A percentile compares a stretch with the other conserved stretches of the same genome.
Evolutionary conservation across 2,113 vertebrate genomes (phyloP).

Genomic region (Chaenogobius annularis): DNA sequence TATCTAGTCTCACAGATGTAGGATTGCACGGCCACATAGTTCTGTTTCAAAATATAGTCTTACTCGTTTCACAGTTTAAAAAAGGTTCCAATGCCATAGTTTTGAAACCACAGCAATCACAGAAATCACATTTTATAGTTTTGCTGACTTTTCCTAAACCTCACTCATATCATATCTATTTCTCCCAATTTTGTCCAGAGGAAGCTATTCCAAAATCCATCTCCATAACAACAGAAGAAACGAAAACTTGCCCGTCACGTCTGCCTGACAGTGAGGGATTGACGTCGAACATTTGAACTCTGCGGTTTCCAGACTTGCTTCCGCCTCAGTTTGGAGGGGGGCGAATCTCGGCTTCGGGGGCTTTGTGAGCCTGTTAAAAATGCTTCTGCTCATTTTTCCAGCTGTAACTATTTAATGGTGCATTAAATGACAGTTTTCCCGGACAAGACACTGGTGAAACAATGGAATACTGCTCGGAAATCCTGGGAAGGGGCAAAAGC

Average conservation of each 20-base stretch:
- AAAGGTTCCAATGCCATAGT: neutral
- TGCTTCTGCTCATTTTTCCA: conserved; percentile 76
- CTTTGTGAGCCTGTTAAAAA: conserved; percentile 74
- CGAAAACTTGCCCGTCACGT: conserved; percentile 34
- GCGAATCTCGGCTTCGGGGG: conserved; percentile 64
- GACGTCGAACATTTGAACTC: conserved; percentile 58
- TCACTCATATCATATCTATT: conserved; percentile 23
- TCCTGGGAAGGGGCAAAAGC: conserved; percentile 66
- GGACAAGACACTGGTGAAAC: conserved; percentile 61
- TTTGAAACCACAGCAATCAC: neutral
- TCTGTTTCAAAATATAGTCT: no score
- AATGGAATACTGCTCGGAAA: conserved; percentile 66
- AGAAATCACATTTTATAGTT: neutral
- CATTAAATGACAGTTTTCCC: conserved; percentile 68
- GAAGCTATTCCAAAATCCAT: conserved; percentile 44
- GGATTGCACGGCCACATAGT: no score
- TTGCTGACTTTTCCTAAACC: conserved; percentile 29
- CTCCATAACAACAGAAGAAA: conserved; percentile 5
- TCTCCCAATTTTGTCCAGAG: conserved; percentile 28
- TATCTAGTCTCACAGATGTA: no score
- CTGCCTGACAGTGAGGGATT: conserved; percentile 28
- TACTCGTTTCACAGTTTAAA: neutral
- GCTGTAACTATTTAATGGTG: conserved; percentile 69
- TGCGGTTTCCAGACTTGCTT: conserved; percentile 50
- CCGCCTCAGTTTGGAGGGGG: conserved; percentile 59